Evolutionary conservation across 2,888 invertebrate genomes (phyloP).

Genomic region (Euzophera pinguis): DNA sequence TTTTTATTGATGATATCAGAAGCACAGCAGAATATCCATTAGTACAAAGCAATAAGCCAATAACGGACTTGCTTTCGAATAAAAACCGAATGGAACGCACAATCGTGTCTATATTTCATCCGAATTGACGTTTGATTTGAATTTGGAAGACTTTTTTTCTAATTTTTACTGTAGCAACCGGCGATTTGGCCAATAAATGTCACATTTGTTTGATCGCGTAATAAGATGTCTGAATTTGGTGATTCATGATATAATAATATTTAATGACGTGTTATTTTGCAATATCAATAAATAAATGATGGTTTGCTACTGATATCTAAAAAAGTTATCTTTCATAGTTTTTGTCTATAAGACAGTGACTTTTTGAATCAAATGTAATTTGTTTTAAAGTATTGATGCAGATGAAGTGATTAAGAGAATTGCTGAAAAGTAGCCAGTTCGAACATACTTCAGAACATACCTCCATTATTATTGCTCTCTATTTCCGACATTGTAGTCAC

Average conservation of each 20-base stretch:
- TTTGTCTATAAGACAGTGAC: too few species aligned
- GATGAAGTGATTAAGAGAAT: too few species aligned
- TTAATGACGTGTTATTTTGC: too few species aligned
- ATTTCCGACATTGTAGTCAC: background rate
- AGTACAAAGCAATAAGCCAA: background rate
- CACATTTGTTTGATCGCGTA: background rate
- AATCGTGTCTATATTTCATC: conserved; percentile 3
- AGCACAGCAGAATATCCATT: conserved; percentile 4
- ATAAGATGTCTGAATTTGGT: background rate
- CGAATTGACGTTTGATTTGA: background rate
- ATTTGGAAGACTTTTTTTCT: background rate
- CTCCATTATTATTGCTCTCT: too few species aligned
- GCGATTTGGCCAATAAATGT: background rate
- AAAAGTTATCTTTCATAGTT: too few species aligned
- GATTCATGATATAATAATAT: background rate
- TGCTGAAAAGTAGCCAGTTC: too few species aligned
- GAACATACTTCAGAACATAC: too few species aligned
- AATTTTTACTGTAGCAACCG: background rate
- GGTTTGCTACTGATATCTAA: too few species aligned
- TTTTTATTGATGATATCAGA: conserved; percentile 12
- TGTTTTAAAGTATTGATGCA: too few species aligned
- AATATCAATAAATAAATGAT: too few species aligned
- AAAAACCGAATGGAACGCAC: background rate
- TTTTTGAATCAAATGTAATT: too few species aligned
- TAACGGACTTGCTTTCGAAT: conserved; percentile 3